A percentile compares a stretch with the other conserved stretches of the same genome.
These are phyloP conservation scores for Hypena proboscidalis DNA, from an alignment of 2,888 invertebrate genomes.

Conservation along the genomic window DNA sequence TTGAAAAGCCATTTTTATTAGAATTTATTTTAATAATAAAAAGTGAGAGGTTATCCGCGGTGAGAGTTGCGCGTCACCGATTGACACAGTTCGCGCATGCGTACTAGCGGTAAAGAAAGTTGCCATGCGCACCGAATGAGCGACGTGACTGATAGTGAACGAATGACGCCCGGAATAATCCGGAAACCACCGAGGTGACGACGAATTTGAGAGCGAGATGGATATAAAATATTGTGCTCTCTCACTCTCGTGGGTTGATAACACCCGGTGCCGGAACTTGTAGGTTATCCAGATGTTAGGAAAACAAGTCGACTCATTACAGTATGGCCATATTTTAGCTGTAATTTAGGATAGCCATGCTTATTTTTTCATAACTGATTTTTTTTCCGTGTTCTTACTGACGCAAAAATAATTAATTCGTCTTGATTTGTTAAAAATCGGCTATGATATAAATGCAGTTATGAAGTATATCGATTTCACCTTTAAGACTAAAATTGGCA, in stretches of 20 bases:
- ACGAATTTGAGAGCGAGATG: constrained; percentile 40
- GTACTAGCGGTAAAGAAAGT: constrained; percentile 78
- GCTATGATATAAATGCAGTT: no score
- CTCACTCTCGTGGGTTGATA: constrained; percentile 38
- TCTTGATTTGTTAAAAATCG: constrained; percentile 2
- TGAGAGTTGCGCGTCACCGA: constrained; percentile 56
- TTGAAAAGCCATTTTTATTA: constrained; percentile 54
- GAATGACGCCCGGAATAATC: constrained; percentile 40
- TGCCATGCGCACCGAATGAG: constrained; percentile 62
- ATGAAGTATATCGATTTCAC: no score
- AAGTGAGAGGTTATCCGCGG: constrained; percentile 56
- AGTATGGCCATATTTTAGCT: background rate
- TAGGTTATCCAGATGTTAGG: constrained; percentile 30
- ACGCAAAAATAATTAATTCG: no score
- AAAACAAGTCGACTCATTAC: background rate
- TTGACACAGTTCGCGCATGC: constrained; percentile 77
- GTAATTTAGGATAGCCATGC: no score
- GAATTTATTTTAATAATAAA: constrained; percentile 38
- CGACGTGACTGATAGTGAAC: constrained; percentile 35
- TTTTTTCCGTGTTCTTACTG: no score
- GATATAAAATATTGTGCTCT: constrained; percentile 29
- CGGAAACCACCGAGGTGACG: constrained; percentile 40
- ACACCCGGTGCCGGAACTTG: constrained; percentile 20
- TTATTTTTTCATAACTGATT: no score
- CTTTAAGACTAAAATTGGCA: no score